A percentile compares a stretch with the other conserved stretches of the same genome.
phyloP scores from a whole-genome alignment of 2,113 vertebrate genomes.

The Meleagris gallopavo region DNA sequence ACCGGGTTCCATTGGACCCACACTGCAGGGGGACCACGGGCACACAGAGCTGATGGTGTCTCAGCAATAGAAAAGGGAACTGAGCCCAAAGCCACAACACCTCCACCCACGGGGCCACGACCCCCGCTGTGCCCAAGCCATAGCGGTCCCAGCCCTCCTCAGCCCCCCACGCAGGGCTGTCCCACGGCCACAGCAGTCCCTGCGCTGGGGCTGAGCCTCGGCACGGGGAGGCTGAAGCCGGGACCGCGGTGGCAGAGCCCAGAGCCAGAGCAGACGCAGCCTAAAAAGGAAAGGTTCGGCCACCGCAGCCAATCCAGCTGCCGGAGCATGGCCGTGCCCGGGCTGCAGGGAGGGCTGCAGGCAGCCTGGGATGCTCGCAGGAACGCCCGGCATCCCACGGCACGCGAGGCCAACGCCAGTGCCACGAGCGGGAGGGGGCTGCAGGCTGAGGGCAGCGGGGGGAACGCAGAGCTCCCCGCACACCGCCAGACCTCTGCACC shows the following conservation, averaged over 20 bases:
- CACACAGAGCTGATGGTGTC: rapidly evolving
- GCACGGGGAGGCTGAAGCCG: background rate
- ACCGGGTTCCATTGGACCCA: background rate
- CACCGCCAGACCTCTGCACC: background rate
- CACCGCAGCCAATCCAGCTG: constrained; percentile 32
- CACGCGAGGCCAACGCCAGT: background rate
- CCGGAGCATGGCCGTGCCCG: background rate
- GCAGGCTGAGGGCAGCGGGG: background rate
- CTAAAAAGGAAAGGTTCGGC: constrained; percentile 67
- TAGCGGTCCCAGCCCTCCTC: rapidly evolving
- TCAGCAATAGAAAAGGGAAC: rapidly evolving
- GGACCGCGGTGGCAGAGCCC: background rate
- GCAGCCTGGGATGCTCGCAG: background rate
- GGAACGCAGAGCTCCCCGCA: background rate
- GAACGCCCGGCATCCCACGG: constrained; percentile 46
- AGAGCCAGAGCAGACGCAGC: background rate
- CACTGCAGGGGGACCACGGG: rapidly evolving
- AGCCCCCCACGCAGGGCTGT: rapidly evolving
- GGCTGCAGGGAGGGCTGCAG: background rate
- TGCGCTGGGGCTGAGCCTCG: background rate
- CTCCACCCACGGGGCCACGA: background rate
- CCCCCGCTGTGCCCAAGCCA: background rate
- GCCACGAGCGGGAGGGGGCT: rapidly evolving
- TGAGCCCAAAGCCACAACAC: rapidly evolving
- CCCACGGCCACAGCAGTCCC: background rate